Base-by-base conservation (phyloP, 2,888 invertebrate genomes). In the Palloptera scutellata region DNA sequence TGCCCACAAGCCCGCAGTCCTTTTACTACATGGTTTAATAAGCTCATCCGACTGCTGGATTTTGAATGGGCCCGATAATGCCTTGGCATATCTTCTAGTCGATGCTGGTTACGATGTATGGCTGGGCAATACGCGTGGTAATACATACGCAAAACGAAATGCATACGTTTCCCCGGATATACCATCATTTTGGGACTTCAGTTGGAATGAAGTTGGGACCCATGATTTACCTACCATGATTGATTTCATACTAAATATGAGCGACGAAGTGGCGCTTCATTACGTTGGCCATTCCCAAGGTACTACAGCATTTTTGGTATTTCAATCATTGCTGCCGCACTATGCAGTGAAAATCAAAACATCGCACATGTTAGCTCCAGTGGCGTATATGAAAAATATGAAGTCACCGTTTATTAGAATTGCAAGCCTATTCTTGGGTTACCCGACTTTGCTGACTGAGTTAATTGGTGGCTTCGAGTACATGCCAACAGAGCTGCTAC, bases 131-230 rank as follows among this genome's bases (percentile, higher is more conserved):
- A 69, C 74, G 3, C 71, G 79, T 17, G 79, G 79, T 1, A 78
- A 75, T 30, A 54, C 54, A 8, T 78, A 76, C 60, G 76, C 76
- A 8, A 73, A 70, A 1, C 67, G 66, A 1, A 69, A 76, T 74
- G 74, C 78, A 4, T 79, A 11, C 20, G 43, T 41, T 5, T 48
- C 58, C 10, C 65, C 68, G 12, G 13, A 55, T 17, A 13, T 62
- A 11, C 62, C 61, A 8, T 10, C 41, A 8, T 78, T 75, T 59
- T 77, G 78, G 78, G 59, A 72, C 45, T 77, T 77, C 41, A 94
- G 94, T 74, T 97, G 92, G 87, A 93, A 96, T 78, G 94, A 97
- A 83, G 92, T 95, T 86, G 95, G 92, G 0, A 82, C 89, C 57
- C 89, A 91, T 79, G 79, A 79, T 66, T 19, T 78, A 20, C 71